phyloP scores from a whole-genome alignment of 2,888 invertebrate species.

The Aquatica leii region DNA sequence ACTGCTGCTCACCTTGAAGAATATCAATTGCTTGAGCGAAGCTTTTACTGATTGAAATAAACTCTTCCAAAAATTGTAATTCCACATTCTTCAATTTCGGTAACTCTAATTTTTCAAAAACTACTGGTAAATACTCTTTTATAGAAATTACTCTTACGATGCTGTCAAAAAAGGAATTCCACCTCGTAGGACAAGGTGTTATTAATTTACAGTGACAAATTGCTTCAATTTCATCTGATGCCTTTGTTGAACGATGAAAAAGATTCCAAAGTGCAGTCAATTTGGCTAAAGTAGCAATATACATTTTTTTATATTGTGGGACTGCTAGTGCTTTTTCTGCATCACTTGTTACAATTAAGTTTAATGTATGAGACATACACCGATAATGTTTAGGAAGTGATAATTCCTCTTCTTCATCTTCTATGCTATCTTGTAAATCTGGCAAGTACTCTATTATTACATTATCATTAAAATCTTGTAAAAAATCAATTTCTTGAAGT shows the following conservation, averaged over 20 bases:
- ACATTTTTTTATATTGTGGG: slow-evolving; percentile 14
- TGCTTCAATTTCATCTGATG: slow-evolving; percentile 7
- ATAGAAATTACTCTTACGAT: background rate
- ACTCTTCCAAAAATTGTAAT: slow-evolving; percentile 11
- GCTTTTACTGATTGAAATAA: background rate
- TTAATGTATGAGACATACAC: background rate
- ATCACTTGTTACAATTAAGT: slow-evolving; percentile 15
- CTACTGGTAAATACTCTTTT: background rate
- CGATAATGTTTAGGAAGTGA: background rate
- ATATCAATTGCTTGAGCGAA: slow-evolving; percentile 12
- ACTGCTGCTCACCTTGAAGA: slow-evolving; percentile 7
- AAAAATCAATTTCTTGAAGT: no score
- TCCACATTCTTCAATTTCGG: slow-evolving; percentile 8
- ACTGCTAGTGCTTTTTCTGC: slow-evolving; percentile 3
- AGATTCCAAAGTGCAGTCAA: slow-evolving; percentile 15
- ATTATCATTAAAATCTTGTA: background rate
- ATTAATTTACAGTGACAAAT: slow-evolving; percentile 15
- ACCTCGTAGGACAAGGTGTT: slow-evolving; percentile 1
- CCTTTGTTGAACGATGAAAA: slow-evolving; percentile 11
- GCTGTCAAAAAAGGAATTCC: slow-evolving; percentile 15
- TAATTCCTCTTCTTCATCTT: background rate
- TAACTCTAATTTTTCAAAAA: slow-evolving; percentile 2
- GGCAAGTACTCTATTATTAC: background rate
- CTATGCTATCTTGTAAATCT: background rate
- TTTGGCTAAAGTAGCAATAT: slow-evolving; percentile 16